A percentile compares a stretch with the other conserved stretches of the same genome.
Evolutionary conservation across 1,140 invertebrate species (phyloP).

Genomic region (Drosophila santomea): DNA sequence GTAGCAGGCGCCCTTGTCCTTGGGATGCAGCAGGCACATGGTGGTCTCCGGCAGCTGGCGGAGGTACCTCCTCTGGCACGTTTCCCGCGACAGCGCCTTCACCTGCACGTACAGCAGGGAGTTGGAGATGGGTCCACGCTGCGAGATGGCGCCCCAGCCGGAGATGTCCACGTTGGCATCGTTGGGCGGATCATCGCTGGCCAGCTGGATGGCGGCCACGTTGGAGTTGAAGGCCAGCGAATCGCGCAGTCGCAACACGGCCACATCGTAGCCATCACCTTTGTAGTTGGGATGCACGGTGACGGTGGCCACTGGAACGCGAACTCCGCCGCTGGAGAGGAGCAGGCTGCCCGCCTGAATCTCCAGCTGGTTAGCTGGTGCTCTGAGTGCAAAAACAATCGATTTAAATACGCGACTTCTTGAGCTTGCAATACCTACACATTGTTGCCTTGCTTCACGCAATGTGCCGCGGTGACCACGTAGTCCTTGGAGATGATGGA

Average conservation of each 20-base stretch:
- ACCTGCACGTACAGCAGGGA: conserved; percentile 51
- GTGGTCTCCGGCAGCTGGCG: conserved; percentile 35
- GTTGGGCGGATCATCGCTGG: conserved; percentile 57
- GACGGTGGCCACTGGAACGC: conserved; percentile 39
- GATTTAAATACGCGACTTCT: not conserved
- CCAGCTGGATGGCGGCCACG: conserved; percentile 74
- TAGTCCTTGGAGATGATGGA: conserved; percentile 85
- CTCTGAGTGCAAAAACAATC: conserved; percentile 1
- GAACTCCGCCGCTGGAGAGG: conserved; percentile 43
- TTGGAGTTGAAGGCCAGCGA: conserved; percentile 67
- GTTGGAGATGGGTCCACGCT: conserved; percentile 54
- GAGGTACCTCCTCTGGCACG: conserved; percentile 45
- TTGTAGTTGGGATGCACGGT: conserved; percentile 80
- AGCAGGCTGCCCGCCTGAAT: conserved; percentile 58
- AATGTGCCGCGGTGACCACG: conserved; percentile 87
- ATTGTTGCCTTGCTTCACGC: conserved; percentile 59
- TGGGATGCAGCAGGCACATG: conserved; percentile 69
- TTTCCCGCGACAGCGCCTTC: conserved; percentile 23
- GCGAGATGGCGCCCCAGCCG: conserved; percentile 85
- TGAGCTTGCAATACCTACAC: conserved; percentile 23
- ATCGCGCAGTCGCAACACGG: conserved; percentile 80
- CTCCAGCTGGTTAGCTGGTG: not conserved
- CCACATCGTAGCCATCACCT: conserved; percentile 71
- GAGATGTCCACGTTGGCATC: conserved; percentile 68
- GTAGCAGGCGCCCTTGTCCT: conserved; percentile 65